Evolutionary conservation across 1,140 invertebrate species (phyloP).

Genomic region (Drosophila triauraria): DNA sequence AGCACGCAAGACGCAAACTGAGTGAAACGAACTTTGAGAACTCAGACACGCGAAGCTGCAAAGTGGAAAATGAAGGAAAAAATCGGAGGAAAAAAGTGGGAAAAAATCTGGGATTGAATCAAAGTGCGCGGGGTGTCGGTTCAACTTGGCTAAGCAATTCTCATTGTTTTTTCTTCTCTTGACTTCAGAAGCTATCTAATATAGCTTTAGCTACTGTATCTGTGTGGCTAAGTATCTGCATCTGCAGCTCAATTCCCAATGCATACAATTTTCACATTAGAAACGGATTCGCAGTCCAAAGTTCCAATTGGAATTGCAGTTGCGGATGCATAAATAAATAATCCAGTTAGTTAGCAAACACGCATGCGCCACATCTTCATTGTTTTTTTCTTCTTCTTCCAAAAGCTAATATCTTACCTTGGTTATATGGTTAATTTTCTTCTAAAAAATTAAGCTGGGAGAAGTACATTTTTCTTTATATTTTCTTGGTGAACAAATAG

Average conservation of each 20-base stretch:
- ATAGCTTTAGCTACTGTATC: conserved; percentile 18
- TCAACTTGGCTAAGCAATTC: conserved; percentile 69
- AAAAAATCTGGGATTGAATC: conserved; percentile 25
- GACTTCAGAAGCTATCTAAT: conserved; percentile 2
- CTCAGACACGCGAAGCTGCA: conserved; percentile 38
- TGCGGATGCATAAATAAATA: conserved; percentile 45
- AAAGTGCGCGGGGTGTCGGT: conserved; percentile 29
- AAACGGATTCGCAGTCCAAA: conserved; percentile 54
- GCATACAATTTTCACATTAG: conserved; percentile 64
- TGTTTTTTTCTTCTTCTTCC: not conserved
- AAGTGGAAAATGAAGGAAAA: conserved; percentile 7
- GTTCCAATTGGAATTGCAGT: conserved; percentile 28
- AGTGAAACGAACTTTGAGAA: conserved; percentile 69
- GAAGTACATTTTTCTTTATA: not conserved
- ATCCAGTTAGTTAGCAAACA: conserved; percentile 39
- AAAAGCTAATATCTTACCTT: not conserved
- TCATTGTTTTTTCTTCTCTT: conserved; percentile 41
- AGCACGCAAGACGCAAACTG: conserved; percentile 34
- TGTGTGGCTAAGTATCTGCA: conserved; percentile 8
- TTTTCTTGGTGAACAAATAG: not conserved
- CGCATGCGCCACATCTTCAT: conserved; percentile 41
- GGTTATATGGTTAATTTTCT: too few relatives aligned
- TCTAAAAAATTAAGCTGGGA: not conserved
- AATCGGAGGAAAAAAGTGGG: conserved; percentile 4
- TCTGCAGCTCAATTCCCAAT: conserved; percentile 36